Evolutionary conservation across 2,888 invertebrate species (phyloP), one percentile per base, ranked within the genome.

Genomic region (Phyto melanocephala): DNA sequence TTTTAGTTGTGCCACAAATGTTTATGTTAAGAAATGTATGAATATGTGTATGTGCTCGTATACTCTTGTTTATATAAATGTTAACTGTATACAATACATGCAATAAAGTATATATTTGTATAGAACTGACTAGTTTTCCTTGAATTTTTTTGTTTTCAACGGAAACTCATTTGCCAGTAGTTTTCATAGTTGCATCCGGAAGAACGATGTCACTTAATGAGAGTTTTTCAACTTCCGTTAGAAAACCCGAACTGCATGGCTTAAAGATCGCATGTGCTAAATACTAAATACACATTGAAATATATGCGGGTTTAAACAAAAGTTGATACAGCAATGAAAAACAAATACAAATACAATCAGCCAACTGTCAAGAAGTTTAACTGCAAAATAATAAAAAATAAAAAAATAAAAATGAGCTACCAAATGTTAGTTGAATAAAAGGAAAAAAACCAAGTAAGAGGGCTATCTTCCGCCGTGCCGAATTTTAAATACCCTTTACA

Each of bases 111-210:
- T 60, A 24, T n/a, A 20, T 52, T 60, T 68, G 60, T 62, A 6
- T 58, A 22, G 37, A 17, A 28, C 47, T 24, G 37, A 17, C 20
- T 47, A 40, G 52, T 56, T 15, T 17, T 17, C 10, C 37, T 15
- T 47, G 58, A 5, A 24, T 20, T 62, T 45, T 40, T n/a, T 11
- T 13, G 35, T 60, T 24, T 37, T 6, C 62, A 85, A 80, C 86
- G 86, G 86, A 85, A 86, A 86, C 85, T 85, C 84, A 87, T 87
- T 87, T 87, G 87, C 85, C 86, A 87, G 74, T 76, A 84, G 85
- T 86, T 86, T 87, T 87, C 80, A 87, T 83, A 86, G 81, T 74
- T 76, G 84, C 86, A 84, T 87, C 86, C 87, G 86, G 84, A 84
- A 37, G 77, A 79, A 76, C 84, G 79, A 52, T 82, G 81, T 75